Evolutionary conservation across 2,888 invertebrate genomes (phyloP).

Genomic region (Steinernema hermaphroditum): DNA sequence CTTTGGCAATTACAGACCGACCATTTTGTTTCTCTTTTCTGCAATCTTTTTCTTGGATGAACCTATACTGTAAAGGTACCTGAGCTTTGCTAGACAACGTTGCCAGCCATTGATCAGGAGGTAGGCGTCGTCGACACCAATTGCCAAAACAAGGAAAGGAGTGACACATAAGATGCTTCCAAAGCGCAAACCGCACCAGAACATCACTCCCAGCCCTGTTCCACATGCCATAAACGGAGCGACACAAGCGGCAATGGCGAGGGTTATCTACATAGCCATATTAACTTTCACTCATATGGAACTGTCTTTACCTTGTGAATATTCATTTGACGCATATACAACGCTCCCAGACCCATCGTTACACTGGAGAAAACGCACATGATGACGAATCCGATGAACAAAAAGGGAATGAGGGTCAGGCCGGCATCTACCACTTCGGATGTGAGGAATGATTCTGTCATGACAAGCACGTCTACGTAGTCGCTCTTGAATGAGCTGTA

Average conservation of each 20-base stretch:
- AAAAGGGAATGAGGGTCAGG: conserved; percentile 60
- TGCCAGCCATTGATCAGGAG: conserved; percentile 65
- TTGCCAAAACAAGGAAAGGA: conserved; percentile 59
- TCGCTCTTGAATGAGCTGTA: conserved; percentile 54
- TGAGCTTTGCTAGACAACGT: conserved; percentile 46
- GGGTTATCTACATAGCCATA: conserved; percentile 47
- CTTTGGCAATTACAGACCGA: conserved; percentile 25
- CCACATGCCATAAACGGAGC: conserved; percentile 65
- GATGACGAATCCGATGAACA: conserved; percentile 62
- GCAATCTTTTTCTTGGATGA: neutral
- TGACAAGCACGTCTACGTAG: conserved; percentile 46
- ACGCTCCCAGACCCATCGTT: conserved; percentile 57
- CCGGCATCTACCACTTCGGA: conserved; percentile 56
- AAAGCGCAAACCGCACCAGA: conserved; percentile 59
- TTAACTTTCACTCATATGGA: conserved; percentile 19
- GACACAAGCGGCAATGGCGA: conserved; percentile 60
- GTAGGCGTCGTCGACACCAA: conserved; percentile 64
- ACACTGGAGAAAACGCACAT: conserved; percentile 60
- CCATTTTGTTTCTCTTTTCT: conserved; percentile 13
- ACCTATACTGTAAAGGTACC: too few species aligned
- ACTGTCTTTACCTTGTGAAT: conserved; percentile 48
- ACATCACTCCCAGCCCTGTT: conserved; percentile 57
- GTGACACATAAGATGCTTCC: conserved; percentile 65
- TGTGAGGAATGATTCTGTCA: conserved; percentile 61
- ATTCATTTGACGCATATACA: conserved; percentile 55